Evolutionary conservation across 1,140 invertebrate genomes (phyloP).

Genomic region (Drosophila baimaii): DNA sequence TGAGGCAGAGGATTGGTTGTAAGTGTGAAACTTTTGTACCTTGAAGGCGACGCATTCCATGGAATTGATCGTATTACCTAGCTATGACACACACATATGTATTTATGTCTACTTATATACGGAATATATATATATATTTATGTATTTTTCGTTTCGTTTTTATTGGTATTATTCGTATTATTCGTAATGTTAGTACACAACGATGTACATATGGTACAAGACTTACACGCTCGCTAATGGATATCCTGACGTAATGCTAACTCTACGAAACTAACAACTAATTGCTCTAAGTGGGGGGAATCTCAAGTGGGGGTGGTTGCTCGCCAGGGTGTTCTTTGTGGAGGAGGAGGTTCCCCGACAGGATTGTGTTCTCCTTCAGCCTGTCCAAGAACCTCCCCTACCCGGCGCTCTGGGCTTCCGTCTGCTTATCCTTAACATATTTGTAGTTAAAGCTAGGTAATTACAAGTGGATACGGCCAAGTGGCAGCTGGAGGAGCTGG

Average conservation of each 20-base stretch:
- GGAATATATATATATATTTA: conserved; percentile 25
- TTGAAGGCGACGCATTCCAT: conserved; percentile 57
- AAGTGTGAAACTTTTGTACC: conserved; percentile 69
- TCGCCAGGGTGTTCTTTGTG: conserved; percentile 11
- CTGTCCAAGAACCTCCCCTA: conserved; percentile 15
- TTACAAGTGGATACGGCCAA: conserved; percentile 62
- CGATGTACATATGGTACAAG: conserved; percentile 55
- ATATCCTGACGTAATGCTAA: conserved; percentile 56
- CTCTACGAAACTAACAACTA: conserved; percentile 50
- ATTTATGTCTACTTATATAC: conserved; percentile 51
- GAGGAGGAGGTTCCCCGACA: neutral
- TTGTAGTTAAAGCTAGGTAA: conserved; percentile 78
- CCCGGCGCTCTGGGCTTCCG: neutral
- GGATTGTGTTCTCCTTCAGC: neutral
- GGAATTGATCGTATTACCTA: conserved; percentile 69
- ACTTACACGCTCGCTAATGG: conserved; percentile 55
- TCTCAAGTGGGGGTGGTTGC: too few species aligned
- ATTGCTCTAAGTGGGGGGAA: conserved; percentile 52
- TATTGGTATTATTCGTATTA: conserved; percentile 40
- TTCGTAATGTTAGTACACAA: conserved; percentile 52
- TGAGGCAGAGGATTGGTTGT: conserved; percentile 26
- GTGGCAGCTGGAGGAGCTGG: conserved; percentile 3
- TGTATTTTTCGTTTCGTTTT: conserved; percentile 49
- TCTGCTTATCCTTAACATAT: conserved; percentile 64
- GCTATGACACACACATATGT: conserved; percentile 39